phyloP scores from a whole-genome alignment of 2,888 invertebrate species.

The Eubasilissa splendida region DNA sequence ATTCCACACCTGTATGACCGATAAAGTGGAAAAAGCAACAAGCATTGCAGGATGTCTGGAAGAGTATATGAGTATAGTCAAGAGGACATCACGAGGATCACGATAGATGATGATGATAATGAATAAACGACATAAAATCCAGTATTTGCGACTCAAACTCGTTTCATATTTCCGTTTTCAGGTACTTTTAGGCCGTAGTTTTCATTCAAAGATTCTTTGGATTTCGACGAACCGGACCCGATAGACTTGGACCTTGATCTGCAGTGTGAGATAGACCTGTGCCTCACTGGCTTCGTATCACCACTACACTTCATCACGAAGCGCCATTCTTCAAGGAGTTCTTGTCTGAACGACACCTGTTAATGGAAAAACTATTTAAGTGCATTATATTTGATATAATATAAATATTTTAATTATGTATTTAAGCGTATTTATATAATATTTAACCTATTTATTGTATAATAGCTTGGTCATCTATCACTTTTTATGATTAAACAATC shows the following conservation, averaged over 20 bases:
- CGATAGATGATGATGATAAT: too few species aligned
- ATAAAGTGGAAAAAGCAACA: too few species aligned
- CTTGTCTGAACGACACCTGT: conserved; percentile 77
- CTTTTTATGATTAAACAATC: too few species aligned
- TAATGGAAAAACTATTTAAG: background rate
- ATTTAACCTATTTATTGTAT: too few species aligned
- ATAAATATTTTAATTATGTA: background rate
- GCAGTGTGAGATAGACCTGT: conserved; percentile 61
- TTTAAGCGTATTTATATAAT: background rate
- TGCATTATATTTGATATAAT: background rate
- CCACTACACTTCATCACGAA: conserved; percentile 82
- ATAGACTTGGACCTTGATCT: conserved; percentile 22
- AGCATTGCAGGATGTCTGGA: too few species aligned
- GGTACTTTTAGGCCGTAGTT: conserved; percentile 32
- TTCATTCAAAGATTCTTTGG: conserved; percentile 45
- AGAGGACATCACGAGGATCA: too few species aligned
- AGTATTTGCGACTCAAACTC: background rate
- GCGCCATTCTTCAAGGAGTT: conserved; percentile 79
- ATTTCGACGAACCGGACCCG: conserved; percentile 28
- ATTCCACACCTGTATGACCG: too few species aligned
- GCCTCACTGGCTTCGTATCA: conserved; percentile 78
- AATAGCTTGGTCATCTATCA: too few species aligned
- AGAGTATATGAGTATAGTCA: too few species aligned
- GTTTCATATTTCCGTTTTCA: conserved; percentile 33
- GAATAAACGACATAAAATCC: too few species aligned